These are phyloP conservation scores for Phaetusa simplex DNA, from an alignment of 2,113 vertebrate species.

Conservation along the genomic window DNA sequence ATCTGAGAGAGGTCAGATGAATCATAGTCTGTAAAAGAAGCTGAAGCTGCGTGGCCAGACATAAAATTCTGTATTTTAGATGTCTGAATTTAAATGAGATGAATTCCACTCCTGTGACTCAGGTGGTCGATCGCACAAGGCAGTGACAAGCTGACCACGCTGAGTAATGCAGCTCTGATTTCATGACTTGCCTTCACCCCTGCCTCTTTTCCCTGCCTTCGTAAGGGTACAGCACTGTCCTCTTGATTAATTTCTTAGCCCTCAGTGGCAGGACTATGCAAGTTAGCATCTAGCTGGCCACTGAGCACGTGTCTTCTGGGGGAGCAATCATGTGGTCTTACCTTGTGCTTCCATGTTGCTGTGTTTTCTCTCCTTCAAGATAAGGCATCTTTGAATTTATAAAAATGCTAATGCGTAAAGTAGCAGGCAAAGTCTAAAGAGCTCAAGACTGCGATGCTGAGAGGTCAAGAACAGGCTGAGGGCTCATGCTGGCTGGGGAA, in stretches of 20 bases:
- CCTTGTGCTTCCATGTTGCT: not conserved
- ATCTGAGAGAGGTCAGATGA: conserved; percentile 30
- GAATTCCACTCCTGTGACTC: conserved; percentile 16
- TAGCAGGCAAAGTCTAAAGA: not conserved
- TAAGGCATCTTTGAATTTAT: not conserved
- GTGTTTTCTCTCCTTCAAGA: not conserved
- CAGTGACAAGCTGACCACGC: not conserved
- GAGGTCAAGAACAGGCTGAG: not conserved
- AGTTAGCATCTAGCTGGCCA: not conserved
- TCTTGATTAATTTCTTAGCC: not conserved
- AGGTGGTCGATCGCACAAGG: not conserved
- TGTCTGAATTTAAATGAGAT: not conserved
- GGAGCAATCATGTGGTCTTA: not conserved
- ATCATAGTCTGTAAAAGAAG: conserved; percentile 34
- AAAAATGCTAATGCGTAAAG: not conserved
- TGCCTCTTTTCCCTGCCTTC: not conserved
- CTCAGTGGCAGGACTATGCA: not conserved
- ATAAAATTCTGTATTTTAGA: not conserved
- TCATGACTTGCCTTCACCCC: not conserved
- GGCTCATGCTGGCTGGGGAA: not conserved
- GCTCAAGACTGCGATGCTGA: not conserved
- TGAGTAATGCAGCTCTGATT: not conserved
- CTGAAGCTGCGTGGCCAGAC: not conserved
- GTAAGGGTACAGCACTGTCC: not conserved
- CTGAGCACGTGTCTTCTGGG: not conserved